These are phyloP conservation scores for Cotesia typhae DNA, from an alignment of 1,140 invertebrate genomes.

Conservation along the genomic window DNA sequence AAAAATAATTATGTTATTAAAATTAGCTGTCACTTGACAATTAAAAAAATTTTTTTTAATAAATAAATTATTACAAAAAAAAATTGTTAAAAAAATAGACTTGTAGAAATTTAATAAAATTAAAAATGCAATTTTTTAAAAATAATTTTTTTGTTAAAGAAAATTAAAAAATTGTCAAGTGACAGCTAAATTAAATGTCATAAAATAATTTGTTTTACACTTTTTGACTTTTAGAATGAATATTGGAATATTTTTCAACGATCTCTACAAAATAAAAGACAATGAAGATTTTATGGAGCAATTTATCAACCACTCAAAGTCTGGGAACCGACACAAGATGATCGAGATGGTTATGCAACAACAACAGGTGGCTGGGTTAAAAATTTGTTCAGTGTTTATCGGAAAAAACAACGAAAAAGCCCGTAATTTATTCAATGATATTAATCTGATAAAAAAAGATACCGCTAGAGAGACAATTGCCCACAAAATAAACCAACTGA, in stretches of 20 bases:
- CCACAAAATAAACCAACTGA: conserved; percentile 42
- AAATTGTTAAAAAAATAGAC: background rate
- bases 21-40: no score
- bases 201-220: no score
- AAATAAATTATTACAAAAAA: background rate
- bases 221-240: conserved; percentile 13
- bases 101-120: background rate
- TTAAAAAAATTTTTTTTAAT: no score
- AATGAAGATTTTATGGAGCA: conserved; percentile 34
- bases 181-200: no score
- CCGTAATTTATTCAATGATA: conserved; percentile 38
- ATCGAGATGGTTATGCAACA: conserved; percentile 49
- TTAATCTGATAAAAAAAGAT: background rate
- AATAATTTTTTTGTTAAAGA: no score
- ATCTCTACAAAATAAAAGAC: conserved; percentile 2
- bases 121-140: background rate
- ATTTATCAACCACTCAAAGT: conserved; percentile 46
- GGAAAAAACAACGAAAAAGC: conserved; percentile 52
- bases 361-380: conserved; percentile 41
- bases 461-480: conserved; percentile 17
- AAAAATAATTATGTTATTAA: no score
- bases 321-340: conserved; percentile 52
- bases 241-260: conserved; percentile 24
- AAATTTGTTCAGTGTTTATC: conserved; percentile 44
- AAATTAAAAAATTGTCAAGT: no score